Evolutionary conservation across 2,113 vertebrate species (phyloP), one percentile per base, ranked within the genome.

Genomic region (Bothrops jararaca): DNA sequence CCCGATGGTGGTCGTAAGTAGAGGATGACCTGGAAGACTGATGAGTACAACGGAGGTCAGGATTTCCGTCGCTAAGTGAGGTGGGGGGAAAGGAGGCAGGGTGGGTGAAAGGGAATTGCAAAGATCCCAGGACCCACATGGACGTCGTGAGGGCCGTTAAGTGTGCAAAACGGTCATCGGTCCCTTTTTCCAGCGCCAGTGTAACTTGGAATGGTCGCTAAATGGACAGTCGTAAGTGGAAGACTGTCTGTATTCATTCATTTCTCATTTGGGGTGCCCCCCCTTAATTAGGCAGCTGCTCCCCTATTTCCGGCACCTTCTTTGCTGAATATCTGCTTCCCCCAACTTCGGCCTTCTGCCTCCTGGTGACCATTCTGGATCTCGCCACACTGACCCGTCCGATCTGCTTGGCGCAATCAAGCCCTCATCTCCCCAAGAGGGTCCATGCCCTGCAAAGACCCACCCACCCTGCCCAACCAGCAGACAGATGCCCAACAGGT

Each of bases 141-240:
- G 11, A n/a, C 29, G 26, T 0, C 0, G 26, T 11, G 4, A 29
- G 26, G 0, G 58, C 29, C 10, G 3, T n/a, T 60, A 60, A 26
- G 58, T 29, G 10, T 64, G 10, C 3, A 64, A 64, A 64, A n/a
- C 2, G 11, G 57, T 3, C 26, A 12, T 64, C 8, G 5, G 4
- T 64, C 4, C 1, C 26, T 64, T 5, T 56, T n/a, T n/a, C 5
- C 29, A n/a, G 60, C 5, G 11, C 26, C 26, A 4, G 12, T 13
- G 60, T n/a, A 26, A 58, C 23, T 26, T 58, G 2, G 0, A 26
- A 9, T 1, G 8, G 57, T 26, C 57, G 3, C 57, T 58, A 58
- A n/a, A 64, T 0, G 0, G n/a, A 64, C 3, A 0, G 11, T 12
- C 1, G 0, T 12, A 64, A 64, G 60, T n/a, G 0, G 29, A 64